phyloP scores from a whole-genome alignment of 2,888 invertebrate species.

The Laothoe populi region DNA sequence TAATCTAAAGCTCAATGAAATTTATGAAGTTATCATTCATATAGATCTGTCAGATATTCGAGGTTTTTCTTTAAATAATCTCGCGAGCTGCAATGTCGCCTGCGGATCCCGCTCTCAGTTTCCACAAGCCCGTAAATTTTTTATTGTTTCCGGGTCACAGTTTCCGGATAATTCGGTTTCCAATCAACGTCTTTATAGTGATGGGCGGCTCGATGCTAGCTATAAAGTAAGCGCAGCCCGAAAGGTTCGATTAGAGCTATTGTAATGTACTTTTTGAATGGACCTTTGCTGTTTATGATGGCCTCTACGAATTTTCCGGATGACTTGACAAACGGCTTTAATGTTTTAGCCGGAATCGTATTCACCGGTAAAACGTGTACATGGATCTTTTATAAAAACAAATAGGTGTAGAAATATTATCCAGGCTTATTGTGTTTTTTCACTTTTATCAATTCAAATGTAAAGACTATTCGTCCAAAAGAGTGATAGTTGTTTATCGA shows the following conservation, averaged over 20 bases:
- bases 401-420: no score
- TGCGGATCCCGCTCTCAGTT: constrained; percentile 37
- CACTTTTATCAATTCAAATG: no score
- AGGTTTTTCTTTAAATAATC: constrained; percentile 27
- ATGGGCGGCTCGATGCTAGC: constrained; percentile 55
- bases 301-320: neutral
- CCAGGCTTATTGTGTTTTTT: no score
- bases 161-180: constrained; percentile 68
- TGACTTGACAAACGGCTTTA: neutral
- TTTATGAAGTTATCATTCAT: neutral
- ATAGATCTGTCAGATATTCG: no score
- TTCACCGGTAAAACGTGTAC: no score
- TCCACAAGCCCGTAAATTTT: constrained; percentile 68
- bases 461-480: neutral
- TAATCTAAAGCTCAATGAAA: neutral
- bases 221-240: constrained; percentile 38
- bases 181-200: constrained; percentile 73
- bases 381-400: no score
- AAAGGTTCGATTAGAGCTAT: neutral
- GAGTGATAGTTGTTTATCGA: constrained; percentile 4
- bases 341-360: no score
- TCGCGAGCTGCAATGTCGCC: constrained; percentile 41
- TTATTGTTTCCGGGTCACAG: constrained; percentile 75
- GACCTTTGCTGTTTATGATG: neutral
- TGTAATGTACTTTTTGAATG: neutral